Conservation (phyloP, 1,140 invertebrate species). For the Lasaia peninsularis region DNA sequence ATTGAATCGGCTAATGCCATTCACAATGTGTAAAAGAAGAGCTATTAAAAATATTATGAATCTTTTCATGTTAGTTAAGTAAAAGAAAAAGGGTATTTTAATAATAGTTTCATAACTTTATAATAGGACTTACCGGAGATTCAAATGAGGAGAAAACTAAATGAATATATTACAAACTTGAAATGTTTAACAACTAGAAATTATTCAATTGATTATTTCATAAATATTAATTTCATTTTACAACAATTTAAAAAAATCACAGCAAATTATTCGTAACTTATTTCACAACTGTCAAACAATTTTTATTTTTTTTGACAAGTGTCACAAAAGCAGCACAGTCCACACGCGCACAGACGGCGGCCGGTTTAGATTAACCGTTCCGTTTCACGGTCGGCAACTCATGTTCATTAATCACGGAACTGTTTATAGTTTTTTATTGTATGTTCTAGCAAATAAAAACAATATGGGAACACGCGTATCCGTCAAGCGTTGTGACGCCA, state of each 20-base stretch:
- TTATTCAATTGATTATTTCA: background rate
- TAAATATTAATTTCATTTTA: constrained; percentile 12
- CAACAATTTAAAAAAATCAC: constrained; percentile 12
- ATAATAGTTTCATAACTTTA: too few relatives aligned
- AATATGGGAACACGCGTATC: constrained; percentile 26
- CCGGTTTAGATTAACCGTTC: constrained; percentile 51
- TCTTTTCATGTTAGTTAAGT: too few relatives aligned
- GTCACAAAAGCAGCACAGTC: constrained; percentile 21
- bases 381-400: constrained; percentile 55
- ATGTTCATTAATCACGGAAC: constrained; percentile 35
- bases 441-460: constrained; percentile 16
- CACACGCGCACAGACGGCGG: constrained; percentile 20
- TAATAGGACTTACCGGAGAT: too few relatives aligned
- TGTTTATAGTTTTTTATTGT: constrained; percentile 29
- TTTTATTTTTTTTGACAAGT: constrained; percentile 46
- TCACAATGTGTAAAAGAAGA: too few relatives aligned
- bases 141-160: too few relatives aligned
- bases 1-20: too few relatives aligned
- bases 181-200: background rate
- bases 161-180: too few relatives aligned
- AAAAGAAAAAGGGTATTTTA: too few relatives aligned
- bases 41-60: too few relatives aligned
- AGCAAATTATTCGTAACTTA: constrained; percentile 22
- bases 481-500: constrained; percentile 38
- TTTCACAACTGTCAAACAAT: constrained; percentile 58